Percentiles rank a stretch among this genome's conserved stretches.
Conservation (phyloP, 2,888 invertebrate species). For the Cheilosia vulpina region DNA sequence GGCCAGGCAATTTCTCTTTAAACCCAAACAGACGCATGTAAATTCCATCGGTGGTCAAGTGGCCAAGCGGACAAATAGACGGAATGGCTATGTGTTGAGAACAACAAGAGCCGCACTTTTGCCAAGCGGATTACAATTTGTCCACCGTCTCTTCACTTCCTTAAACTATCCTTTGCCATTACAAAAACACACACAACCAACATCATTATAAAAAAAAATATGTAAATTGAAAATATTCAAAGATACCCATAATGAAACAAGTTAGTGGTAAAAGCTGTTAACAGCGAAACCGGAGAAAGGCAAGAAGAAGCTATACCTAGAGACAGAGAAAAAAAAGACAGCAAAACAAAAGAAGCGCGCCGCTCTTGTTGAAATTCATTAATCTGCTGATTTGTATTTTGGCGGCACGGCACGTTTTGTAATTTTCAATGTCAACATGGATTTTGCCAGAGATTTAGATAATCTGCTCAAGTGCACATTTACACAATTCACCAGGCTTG, state of each 20-base stretch:
- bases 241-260: conserved; percentile 4
- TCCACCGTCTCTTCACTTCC: too few species aligned
- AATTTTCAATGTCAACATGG: conserved; percentile 75
- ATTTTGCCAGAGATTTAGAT: conserved; percentile 73
- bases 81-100: too few species aligned
- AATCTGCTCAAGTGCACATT: conserved; percentile 73
- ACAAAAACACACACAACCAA: too few species aligned
- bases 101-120: too few species aligned
- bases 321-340: conserved; percentile 7
- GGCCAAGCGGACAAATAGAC: too few species aligned
- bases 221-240: conserved; percentile 9
- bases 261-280: conserved; percentile 8
- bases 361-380: conserved; percentile 57
- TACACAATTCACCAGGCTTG: conserved; percentile 52
- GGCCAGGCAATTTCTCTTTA: too few species aligned
- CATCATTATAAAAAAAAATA: background rate
- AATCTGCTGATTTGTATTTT: conserved; percentile 73
- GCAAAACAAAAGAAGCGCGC: conserved; percentile 31
- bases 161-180: too few species aligned
- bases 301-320: background rate
- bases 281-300: conserved; percentile 3
- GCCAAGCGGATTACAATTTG: too few species aligned
- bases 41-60: too few species aligned
- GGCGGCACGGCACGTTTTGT: conserved; percentile 73
- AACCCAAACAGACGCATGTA: too few species aligned